These are phyloP conservation scores for Furcifer pardalis DNA, from an alignment of 2,797 vertebrate species.

Conservation along the genomic window DNA sequence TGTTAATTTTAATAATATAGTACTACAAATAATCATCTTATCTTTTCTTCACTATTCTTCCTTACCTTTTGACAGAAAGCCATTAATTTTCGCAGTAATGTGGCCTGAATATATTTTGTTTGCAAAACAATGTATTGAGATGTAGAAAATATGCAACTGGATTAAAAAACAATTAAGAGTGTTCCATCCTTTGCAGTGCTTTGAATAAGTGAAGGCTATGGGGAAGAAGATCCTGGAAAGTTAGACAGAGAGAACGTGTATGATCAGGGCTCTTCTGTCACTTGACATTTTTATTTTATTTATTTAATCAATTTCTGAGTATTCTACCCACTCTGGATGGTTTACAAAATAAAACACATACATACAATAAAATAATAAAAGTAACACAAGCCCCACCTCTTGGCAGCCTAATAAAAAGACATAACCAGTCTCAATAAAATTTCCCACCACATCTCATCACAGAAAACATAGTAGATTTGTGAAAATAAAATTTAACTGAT, in stretches of 20 bases:
- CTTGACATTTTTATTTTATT: too few relatives aligned
- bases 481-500: too few relatives aligned
- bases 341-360: too few relatives aligned
- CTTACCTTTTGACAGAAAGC: background rate
- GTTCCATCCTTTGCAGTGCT: background rate
- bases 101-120: background rate
- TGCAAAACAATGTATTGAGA: background rate
- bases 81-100: slow-evolving; percentile 4
- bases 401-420: too few relatives aligned
- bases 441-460: too few relatives aligned
- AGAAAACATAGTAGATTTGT: too few relatives aligned
- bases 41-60: background rate
- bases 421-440: too few relatives aligned
- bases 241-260: background rate
- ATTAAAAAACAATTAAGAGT: background rate
- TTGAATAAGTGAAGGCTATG: background rate
- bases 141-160: background rate
- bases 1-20: background rate
- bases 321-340: too few relatives aligned
- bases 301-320: too few relatives aligned
- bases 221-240: background rate
- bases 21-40: background rate
- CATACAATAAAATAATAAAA: too few relatives aligned
- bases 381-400: too few relatives aligned
- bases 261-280: background rate